Base-by-base conservation (phyloP, 2,113 vertebrate genomes). In the Pholis gunnellus region DNA sequence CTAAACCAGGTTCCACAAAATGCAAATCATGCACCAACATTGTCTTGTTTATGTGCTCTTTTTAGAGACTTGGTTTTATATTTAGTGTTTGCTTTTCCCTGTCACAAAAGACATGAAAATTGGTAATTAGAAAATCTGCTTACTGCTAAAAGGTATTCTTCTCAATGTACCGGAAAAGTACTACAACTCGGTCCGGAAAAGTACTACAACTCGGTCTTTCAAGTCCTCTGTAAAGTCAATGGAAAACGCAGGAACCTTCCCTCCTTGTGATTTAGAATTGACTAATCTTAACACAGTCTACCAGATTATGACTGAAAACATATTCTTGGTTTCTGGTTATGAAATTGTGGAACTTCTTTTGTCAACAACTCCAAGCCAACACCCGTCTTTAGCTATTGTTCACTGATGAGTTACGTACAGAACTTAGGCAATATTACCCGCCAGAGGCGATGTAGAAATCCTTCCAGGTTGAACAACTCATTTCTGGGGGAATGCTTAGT, bases 261-360 rank as follows among this genome's bases (percentile, higher is more conserved):
- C 14, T 17, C 44, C 13, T 46, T 48, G 11, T 66, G 25, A 36
- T 57, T 57, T 50, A 74, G 2, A 36, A 1, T 31, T 34, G 34
- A 36, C 13, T 10, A 25, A 22, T 29, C 11, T 42, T 17, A 25
- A 34, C 0, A 3, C 17, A n/a, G 22, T 50, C 14, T 0, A 27
- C 3, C 4, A 18, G 20, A 22, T 31, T 11, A 22, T 44, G 40
- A 59, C 54, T 42, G 57, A 25, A 11, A 10, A 10, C 9, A 11
- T 9, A 1, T 15, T 63, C 0, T 0, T 22, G 0, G 0, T 54
- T 4, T 56, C 6, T 56, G 20, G 22, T 83, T 86, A 73, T 75
- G 64, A 74, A 86, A 82, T 74, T 38, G 48, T 64, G 75, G 52
- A 84, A 84, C 38, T 9, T 34, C 6, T 44, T 14, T 15, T 57